These are phyloP conservation scores for Xiphorhynchus elegans DNA, from an alignment of 2,113 vertebrate species.

Conservation along the genomic window DNA sequence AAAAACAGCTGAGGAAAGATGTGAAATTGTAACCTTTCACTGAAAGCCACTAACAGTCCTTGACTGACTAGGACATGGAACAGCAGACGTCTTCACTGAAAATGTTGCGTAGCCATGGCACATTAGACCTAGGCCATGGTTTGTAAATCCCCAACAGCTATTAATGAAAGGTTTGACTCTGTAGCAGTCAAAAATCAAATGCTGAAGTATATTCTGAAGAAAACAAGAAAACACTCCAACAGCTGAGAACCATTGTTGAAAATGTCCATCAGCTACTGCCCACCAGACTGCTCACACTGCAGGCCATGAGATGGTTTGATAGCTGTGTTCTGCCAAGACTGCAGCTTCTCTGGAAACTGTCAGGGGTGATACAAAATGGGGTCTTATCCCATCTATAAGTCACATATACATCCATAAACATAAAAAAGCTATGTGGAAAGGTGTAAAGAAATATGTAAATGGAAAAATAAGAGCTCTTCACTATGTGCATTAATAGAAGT, in stretches of 20 bases:
- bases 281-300: neutral
- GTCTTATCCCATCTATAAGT: neutral
- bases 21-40: neutral
- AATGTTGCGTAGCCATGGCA: rapidly evolving
- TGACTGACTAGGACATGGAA: neutral
- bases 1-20: neutral
- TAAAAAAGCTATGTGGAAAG: neutral
- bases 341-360: neutral
- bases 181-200: neutral
- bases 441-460: neutral
- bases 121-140: neutral
- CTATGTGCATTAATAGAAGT: neutral
- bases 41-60: neutral
- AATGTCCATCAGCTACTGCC: neutral
- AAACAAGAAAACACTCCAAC: neutral
- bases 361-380: neutral
- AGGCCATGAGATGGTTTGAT: neutral
- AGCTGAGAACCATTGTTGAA: neutral
- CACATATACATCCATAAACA: neutral
- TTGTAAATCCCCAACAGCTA: neutral
- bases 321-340: neutral
- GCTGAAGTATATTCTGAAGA: neutral
- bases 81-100: neutral
- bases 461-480: neutral
- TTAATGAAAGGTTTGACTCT: neutral